Conservation (phyloP, 2,888 invertebrate genomes). For the Microplitis deprimator region DNA sequence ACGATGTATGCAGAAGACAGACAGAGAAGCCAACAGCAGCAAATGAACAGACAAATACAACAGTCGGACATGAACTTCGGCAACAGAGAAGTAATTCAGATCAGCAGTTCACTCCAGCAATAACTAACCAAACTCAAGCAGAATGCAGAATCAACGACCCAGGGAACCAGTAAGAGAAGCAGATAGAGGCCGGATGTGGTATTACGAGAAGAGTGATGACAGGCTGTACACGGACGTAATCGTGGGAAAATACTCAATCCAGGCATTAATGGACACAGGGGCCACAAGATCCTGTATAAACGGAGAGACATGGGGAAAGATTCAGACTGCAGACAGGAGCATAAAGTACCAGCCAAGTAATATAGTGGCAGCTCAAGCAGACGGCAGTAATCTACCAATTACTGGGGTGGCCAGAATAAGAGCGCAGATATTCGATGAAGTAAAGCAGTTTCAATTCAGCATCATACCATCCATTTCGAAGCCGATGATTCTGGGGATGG, state of each 20-base stretch:
- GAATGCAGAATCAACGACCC: not conserved
- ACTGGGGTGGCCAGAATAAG: not conserved
- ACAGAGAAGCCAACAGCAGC: no score
- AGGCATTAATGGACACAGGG: conserved; percentile 18
- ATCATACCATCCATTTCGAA: not conserved
- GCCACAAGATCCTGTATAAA: conserved; percentile 21
- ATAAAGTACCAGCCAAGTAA: not conserved
- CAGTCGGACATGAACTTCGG: no score
- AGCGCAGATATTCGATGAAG: not conserved
- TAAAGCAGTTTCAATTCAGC: not conserved
- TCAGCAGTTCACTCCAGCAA: no score
- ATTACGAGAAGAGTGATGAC: not conserved
- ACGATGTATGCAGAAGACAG: no score
- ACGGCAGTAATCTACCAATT: not conserved
- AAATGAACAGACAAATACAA: no score
- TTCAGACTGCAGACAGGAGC: not conserved
- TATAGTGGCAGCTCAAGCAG: not conserved
- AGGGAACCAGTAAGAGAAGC: not conserved
- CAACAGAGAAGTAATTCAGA: no score
- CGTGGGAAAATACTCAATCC: not conserved
- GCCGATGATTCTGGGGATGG: not conserved
- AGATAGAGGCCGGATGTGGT: not conserved
- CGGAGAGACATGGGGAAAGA: not conserved
- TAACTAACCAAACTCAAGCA: no score
- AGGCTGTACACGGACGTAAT: not conserved